phyloP scores from a whole-genome alignment of 2,888 invertebrate species.

The Melinopterus prodromus region DNA sequence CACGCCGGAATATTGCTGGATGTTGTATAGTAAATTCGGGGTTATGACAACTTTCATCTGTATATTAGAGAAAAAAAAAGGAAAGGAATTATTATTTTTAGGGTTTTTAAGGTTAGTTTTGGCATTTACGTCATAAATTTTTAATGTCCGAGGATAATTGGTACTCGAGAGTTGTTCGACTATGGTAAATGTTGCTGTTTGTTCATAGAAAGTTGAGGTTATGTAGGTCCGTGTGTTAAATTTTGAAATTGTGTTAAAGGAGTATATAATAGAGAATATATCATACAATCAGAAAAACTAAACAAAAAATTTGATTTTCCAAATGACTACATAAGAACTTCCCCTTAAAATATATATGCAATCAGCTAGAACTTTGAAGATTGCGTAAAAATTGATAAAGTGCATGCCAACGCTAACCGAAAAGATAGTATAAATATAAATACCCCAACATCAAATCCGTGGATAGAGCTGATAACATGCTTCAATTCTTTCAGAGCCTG shows the following conservation, averaged over 20 bases:
- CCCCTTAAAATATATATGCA: too few relatives aligned
- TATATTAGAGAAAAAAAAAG: slow-evolving; percentile 38
- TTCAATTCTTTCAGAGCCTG: slow-evolving; percentile 80
- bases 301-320: too few relatives aligned
- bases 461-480: slow-evolving; percentile 73
- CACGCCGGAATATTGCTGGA: slow-evolving; percentile 72
- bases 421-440: not conserved
- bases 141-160: not conserved
- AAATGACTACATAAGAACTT: too few relatives aligned
- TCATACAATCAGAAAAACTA: too few relatives aligned
- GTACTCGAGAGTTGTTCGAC: not conserved
- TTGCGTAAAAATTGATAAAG: not conserved
- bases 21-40: slow-evolving; percentile 68
- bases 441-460: slow-evolving; percentile 71
- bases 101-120: not conserved
- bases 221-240: too few relatives aligned
- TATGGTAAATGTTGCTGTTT: not conserved
- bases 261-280: too few relatives aligned
- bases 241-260: too few relatives aligned
- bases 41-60: slow-evolving; percentile 70
- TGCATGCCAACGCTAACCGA: too few relatives aligned
- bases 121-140: not conserved
- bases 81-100: not conserved
- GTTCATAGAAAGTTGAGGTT: not conserved
- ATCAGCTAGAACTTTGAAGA: too few relatives aligned